phyloP scores from a whole-genome alignment of 2,113 vertebrate genomes.

The Brachypteracias leptosomus region DNA sequence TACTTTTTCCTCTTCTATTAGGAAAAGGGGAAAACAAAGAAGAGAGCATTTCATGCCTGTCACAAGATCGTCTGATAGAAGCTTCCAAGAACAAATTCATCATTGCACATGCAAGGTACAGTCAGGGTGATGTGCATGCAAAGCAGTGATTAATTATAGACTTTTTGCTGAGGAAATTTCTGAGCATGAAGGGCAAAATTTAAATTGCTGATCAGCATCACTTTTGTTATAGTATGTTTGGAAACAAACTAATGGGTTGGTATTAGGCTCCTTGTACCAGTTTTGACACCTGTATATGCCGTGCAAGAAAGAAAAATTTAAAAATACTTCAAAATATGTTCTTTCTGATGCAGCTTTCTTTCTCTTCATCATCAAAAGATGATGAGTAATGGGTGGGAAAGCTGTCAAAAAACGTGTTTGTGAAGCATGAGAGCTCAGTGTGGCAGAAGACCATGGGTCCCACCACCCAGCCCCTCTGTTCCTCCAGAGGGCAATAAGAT shows the following conservation, averaged over 20 bases:
- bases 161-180: constrained; percentile 32
- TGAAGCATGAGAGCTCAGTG: neutral
- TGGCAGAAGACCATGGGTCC: neutral
- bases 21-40: neutral
- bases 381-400: neutral
- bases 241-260: constrained; percentile 53
- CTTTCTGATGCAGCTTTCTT: neutral
- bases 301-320: neutral
- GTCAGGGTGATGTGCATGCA: neutral
- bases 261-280: neutral
- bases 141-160: constrained; percentile 36
- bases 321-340: neutral
- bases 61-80: neutral
- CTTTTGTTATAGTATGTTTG: constrained; percentile 57
- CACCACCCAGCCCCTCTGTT: neutral
- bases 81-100: neutral
- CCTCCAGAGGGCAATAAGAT: neutral
- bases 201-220: constrained; percentile 50
- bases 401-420: neutral
- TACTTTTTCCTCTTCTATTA: neutral
- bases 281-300: constrained; percentile 10
- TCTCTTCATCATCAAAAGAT: neutral
- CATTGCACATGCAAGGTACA: neutral
- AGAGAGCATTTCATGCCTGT: neutral
- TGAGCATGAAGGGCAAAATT: constrained; percentile 6